A percentile compares a stretch with the other conserved stretches of the same genome.
These are phyloP conservation scores for Zaprionus kolodkinae DNA, from an alignment of 1,140 invertebrate genomes.

Conservation along the genomic window DNA sequence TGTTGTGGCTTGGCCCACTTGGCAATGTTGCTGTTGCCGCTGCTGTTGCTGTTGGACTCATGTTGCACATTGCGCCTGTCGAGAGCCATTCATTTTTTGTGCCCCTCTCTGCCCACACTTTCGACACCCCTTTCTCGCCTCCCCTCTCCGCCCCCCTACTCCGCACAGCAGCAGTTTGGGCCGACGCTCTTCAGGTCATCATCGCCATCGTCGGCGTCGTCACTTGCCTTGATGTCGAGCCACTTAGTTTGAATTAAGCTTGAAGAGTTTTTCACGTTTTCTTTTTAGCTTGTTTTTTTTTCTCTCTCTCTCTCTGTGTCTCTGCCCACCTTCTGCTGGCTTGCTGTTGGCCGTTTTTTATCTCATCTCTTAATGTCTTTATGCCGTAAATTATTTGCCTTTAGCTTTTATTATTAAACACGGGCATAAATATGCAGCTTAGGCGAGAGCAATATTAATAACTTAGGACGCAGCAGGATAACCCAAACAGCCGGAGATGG, in stretches of 20 bases:
- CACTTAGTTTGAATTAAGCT: conserved; percentile 68
- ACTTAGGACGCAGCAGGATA: conserved; percentile 27
- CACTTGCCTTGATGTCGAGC: conserved; percentile 76
- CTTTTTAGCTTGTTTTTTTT: conserved; percentile 8
- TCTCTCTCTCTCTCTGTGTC: neutral
- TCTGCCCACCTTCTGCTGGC: neutral
- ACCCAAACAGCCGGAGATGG: neutral
- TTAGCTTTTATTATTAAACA: conserved; percentile 52
- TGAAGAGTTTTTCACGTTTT: conserved; percentile 60
- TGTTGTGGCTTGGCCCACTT: conserved; percentile 36
- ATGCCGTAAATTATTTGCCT: conserved; percentile 64
- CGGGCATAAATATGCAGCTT: conserved; percentile 70
- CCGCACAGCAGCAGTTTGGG: neutral
- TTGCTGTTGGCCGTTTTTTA: conserved; percentile 35
- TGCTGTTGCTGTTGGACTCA: conserved; percentile 38
- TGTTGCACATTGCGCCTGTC: conserved; percentile 77
- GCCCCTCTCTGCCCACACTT: too few species aligned
- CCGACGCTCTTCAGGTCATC: conserved; percentile 60
- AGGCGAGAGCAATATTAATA: conserved; percentile 58
- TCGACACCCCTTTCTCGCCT: neutral
- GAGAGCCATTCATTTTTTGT: conserved; percentile 74
- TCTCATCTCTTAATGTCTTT: conserved; percentile 50
- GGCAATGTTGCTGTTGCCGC: conserved; percentile 12
- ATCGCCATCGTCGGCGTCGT: conserved; percentile 48
- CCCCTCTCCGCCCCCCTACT: neutral